A percentile compares a stretch with the other conserved stretches of the same genome.
Conservation (phyloP, 2,113 vertebrate species). For the Solea solea region DNA sequence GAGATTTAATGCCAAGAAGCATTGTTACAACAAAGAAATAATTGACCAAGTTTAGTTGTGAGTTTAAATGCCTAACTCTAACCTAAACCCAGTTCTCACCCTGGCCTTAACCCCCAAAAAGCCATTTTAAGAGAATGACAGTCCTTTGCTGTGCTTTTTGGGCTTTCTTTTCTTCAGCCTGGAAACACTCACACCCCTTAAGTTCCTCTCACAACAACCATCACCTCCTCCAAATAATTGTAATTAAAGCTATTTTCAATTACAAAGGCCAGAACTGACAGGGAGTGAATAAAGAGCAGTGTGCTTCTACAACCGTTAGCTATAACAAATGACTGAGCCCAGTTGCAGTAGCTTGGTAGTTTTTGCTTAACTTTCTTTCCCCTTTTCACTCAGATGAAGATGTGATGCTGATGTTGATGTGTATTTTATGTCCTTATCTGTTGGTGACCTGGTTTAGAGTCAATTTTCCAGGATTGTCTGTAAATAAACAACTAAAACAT, state of each 20-base stretch:
- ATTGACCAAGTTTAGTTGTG: no score
- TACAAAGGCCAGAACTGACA: conserved; percentile 36
- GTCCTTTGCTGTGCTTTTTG: conserved; percentile 30
- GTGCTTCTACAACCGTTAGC: background rate
- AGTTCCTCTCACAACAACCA: background rate
- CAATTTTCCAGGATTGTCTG: background rate
- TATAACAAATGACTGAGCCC: conserved; percentile 13
- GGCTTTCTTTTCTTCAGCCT: conserved; percentile 19
- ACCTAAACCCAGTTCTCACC: no score
- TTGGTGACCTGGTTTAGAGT: background rate
- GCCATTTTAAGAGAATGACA: conserved; percentile 17
- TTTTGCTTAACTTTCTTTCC: background rate
- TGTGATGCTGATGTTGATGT: no score
- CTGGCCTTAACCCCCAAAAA: no score
- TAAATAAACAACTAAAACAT: no score
- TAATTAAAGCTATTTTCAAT: conserved; percentile 61
- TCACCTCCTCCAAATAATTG: conserved; percentile 3
- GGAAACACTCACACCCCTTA: background rate
- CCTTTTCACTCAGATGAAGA: background rate
- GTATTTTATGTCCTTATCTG: background rate
- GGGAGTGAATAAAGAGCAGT: conserved; percentile 30
- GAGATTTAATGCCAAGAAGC: no score
- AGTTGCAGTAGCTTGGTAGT: background rate
- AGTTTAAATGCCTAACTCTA: no score
- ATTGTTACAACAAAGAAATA: no score